phyloP scores from a whole-genome alignment of 37 sponge, comb jelly and placozoan species.

The Ephydatia muelleri region DNA sequence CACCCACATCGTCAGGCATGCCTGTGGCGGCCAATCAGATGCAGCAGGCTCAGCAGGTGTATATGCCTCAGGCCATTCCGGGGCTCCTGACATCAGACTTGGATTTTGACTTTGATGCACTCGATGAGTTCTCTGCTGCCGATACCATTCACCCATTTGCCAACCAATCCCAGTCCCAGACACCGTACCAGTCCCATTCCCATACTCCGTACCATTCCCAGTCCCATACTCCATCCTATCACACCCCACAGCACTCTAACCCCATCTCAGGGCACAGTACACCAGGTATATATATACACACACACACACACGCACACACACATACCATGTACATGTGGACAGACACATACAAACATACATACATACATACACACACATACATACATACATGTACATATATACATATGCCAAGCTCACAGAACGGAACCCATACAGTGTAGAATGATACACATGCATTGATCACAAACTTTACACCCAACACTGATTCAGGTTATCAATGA shows the following conservation, averaged over 20 bases:
- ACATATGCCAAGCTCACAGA: too few relatives aligned
- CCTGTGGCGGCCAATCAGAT: conserved; percentile 8
- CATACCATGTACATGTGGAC: too few relatives aligned
- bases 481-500: background rate
- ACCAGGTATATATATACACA: background rate
- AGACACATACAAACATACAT: conserved; percentile 29
- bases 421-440: too few relatives aligned
- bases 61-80: conserved; percentile 38
- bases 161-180: conserved; percentile 6
- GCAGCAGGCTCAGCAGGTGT: conserved; percentile 18
- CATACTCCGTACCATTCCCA: conserved; percentile 40
- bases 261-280: conserved; percentile 13
- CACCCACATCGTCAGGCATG: background rate
- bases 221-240: conserved; percentile 36
- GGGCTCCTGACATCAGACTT: conserved; percentile 37
- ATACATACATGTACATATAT: conserved; percentile 29
- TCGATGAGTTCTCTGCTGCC: conserved; percentile 45
- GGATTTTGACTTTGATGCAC: conserved; percentile 48
- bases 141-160: conserved; percentile 26
- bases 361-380: conserved; percentile 9
- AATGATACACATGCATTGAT: too few relatives aligned
- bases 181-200: conserved; percentile 34
- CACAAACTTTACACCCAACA: background rate
- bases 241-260: conserved; percentile 22
- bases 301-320: conserved; percentile 9